These are phyloP conservation scores for Hirtodrosophila confusa DNA, from an alignment of 2,888 invertebrate species.

Conservation along the genomic window DNA sequence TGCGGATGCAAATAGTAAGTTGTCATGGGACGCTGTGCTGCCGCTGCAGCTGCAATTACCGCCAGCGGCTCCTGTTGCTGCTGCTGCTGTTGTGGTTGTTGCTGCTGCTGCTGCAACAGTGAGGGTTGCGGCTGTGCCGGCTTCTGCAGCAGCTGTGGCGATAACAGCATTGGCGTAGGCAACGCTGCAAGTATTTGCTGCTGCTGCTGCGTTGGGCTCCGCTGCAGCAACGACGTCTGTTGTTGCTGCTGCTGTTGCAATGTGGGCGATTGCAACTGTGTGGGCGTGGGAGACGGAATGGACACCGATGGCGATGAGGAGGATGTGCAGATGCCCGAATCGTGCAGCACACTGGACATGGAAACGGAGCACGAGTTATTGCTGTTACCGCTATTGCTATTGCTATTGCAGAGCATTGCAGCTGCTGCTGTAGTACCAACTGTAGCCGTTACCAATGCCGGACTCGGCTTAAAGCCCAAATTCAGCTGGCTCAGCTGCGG, in stretches of 20 bases:
- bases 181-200: constrained; percentile 69
- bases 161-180: constrained; percentile 72
- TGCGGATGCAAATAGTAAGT: constrained; percentile 41
- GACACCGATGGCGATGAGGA: constrained; percentile 84
- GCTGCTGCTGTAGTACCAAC: constrained; percentile 27
- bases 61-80: constrained; percentile 54
- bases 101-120: constrained; percentile 39
- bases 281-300: constrained; percentile 82
- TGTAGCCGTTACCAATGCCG: constrained; percentile 31
- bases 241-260: constrained; percentile 58
- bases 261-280: constrained; percentile 82
- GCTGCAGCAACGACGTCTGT: constrained; percentile 62
- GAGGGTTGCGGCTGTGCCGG: constrained; percentile 41
- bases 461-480: constrained; percentile 62
- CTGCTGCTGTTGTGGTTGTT: constrained; percentile 37
- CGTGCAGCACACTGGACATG: constrained; percentile 81
- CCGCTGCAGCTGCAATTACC: constrained; percentile 57
- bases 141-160: constrained; percentile 65
- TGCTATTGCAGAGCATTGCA: constrained; percentile 61
- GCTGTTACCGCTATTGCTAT: constrained; percentile 68
- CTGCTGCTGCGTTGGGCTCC: constrained; percentile 65
- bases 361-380: constrained; percentile 78
- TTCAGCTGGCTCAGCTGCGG: constrained; percentile 76
- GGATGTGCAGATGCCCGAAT: constrained; percentile 83
- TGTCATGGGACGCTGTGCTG: constrained; percentile 55